Conservation (phyloP, 2,797 vertebrate species). For the Danionella dracula region DNA sequence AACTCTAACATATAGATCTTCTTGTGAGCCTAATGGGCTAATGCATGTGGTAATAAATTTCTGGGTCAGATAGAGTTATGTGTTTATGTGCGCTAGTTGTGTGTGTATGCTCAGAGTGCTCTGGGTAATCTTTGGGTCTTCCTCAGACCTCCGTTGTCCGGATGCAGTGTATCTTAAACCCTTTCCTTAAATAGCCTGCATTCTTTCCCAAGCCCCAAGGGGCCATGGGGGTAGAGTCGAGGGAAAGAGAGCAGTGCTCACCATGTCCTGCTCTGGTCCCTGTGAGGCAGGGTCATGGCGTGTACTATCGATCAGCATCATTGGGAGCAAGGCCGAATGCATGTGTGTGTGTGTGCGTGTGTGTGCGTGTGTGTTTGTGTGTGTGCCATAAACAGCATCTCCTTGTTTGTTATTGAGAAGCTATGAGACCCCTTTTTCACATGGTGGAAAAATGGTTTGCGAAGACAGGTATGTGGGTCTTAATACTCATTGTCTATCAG, state of each 20-base stretch:
- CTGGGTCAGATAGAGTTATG: conserved; percentile 37
- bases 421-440: background rate
- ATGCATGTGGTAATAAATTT: conserved; percentile 44
- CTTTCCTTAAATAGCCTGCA: conserved; percentile 68
- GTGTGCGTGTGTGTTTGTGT: too few species aligned
- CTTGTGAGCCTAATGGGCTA: conserved; percentile 46
- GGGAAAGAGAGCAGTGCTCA: conserved; percentile 40
- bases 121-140: conserved; percentile 59
- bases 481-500: too few species aligned
- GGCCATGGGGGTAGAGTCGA: conserved; percentile 58
- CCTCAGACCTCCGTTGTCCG: conserved; percentile 61
- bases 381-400: background rate
- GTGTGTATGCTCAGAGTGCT: conserved; percentile 46
- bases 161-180: conserved; percentile 55
- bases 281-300: conserved; percentile 12
- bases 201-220: conserved; percentile 72
- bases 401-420: background rate
- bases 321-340: conserved; percentile 17
- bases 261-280: conserved; percentile 25
- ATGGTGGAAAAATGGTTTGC: background rate
- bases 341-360: too few species aligned
- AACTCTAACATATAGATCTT: conserved; percentile 39
- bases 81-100: conserved; percentile 20
- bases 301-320: conserved; percentile 30
- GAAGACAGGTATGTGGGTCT: too few species aligned